Conservation (phyloP, 1,140 invertebrate genomes). For the Caenorhabditis tropicalis region DNA sequence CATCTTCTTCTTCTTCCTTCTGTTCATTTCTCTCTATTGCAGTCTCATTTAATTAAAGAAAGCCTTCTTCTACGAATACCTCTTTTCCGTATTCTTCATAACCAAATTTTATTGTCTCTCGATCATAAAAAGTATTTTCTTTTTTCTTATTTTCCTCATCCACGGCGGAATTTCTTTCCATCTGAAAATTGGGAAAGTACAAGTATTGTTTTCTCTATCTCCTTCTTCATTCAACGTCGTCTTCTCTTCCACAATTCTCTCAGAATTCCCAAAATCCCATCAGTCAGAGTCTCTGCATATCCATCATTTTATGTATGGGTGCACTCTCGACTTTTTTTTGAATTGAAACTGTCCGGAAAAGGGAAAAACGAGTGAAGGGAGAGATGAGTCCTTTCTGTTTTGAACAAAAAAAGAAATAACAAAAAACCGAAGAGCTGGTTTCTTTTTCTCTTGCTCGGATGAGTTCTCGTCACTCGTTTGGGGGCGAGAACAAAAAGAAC, state of each 20-base stretch:
- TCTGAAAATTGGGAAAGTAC: neutral
- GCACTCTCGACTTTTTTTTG: slow-evolving; percentile 24
- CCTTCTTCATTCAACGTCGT: neutral
- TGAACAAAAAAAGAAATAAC: neutral
- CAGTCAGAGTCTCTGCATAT: slow-evolving; percentile 19
- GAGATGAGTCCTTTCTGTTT: slow-evolving; percentile 12
- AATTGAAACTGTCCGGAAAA: neutral
- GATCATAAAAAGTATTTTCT: neutral
- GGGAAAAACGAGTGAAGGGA: neutral
- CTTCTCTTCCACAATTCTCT: neutral
- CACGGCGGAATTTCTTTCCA: neutral
- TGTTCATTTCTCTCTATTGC: neutral
- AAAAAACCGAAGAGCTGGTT: neutral
- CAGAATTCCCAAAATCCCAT: slow-evolving; percentile 38
- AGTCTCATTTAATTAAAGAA: slow-evolving; percentile 12
- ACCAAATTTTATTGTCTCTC: slow-evolving; percentile 35
- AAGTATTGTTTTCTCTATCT: neutral
- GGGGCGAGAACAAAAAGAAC: slow-evolving; percentile 15
- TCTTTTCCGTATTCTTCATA: neutral
- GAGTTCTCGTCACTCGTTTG: slow-evolving; percentile 18
- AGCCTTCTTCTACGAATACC: neutral
- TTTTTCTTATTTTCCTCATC: neutral
- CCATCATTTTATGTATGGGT: neutral
- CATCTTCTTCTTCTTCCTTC: neutral
- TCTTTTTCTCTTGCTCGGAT: neutral